These are phyloP conservation scores for Salvelinus namaycush DNA, from an alignment of 2,113 vertebrate species.

Conservation along the genomic window DNA sequence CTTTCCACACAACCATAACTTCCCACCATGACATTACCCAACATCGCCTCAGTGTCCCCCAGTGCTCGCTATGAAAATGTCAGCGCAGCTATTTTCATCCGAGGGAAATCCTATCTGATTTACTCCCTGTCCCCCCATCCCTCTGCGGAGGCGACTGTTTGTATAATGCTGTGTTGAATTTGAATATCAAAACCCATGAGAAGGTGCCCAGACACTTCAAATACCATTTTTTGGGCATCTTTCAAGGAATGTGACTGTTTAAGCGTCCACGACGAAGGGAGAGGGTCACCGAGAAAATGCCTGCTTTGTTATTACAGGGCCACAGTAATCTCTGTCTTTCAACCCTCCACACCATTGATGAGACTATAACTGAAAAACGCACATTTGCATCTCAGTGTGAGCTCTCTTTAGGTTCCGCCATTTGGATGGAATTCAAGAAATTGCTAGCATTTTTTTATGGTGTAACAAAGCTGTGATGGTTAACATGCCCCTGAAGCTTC, in stretches of 20 bases:
- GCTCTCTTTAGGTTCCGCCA: constrained; percentile 21
- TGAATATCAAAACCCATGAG: constrained; percentile 73
- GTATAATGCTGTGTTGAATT: constrained; percentile 71
- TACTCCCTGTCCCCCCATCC: constrained; percentile 43
- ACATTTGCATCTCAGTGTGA: constrained; percentile 55
- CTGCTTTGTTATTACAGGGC: constrained; percentile 51
- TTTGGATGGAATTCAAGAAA: constrained; percentile 32
- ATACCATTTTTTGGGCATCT: constrained; percentile 60
- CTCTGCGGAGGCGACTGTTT: constrained; percentile 58
- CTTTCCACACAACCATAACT: constrained; percentile 69
- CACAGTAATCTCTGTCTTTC: constrained; percentile 56
- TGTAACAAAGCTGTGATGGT: constrained; percentile 14
- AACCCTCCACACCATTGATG: constrained; percentile 36
- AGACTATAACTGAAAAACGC: constrained; percentile 36
- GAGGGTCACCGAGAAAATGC: constrained; percentile 62
- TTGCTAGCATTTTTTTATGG: constrained; percentile 38
- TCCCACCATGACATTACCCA: constrained; percentile 69
- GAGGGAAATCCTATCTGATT: constrained; percentile 69
- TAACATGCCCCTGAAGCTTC: constrained; percentile 11
- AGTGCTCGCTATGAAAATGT: constrained; percentile 67
- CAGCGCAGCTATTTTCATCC: constrained; percentile 69
- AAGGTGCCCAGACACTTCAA: constrained; percentile 70
- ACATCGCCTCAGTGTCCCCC: constrained; percentile 67
- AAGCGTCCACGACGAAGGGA: constrained; percentile 61
- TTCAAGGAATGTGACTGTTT: constrained; percentile 63